Evolutionary conservation across 1,140 invertebrate species (phyloP).

Genomic region (Drosophila lacteicornis): DNA sequence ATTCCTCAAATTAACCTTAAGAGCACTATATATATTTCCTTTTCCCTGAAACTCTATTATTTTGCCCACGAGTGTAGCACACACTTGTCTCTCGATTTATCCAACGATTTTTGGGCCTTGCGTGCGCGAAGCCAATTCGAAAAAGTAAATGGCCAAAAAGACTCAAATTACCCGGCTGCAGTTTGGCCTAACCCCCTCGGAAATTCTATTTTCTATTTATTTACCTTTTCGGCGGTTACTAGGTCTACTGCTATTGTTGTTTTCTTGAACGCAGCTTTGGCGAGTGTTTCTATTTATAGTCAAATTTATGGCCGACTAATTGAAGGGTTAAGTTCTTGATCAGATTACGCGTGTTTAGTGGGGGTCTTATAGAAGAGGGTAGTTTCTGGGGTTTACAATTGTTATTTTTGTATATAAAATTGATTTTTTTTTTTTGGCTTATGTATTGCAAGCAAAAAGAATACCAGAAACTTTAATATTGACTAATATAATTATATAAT

Average conservation of each 20-base stretch:
- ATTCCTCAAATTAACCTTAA: background rate
- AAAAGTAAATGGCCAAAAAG: conserved; percentile 30
- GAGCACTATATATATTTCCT: background rate
- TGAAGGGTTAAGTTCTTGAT: conserved; percentile 21
- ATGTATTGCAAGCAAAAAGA: too few species aligned
- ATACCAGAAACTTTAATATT: background rate
- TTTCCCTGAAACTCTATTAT: background rate
- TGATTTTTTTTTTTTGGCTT: too few species aligned
- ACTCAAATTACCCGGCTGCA: conserved; percentile 70
- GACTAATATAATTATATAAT: background rate
- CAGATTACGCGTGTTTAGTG: conserved; percentile 2
- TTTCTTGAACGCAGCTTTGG: conserved; percentile 11
- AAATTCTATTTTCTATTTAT: conserved; percentile 66
- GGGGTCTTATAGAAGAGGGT: background rate
- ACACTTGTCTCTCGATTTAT: conserved; percentile 72
- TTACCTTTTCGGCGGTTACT: conserved; percentile 51
- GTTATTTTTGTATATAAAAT: background rate
- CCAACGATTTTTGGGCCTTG: conserved; percentile 58
- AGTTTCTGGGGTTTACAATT: background rate
- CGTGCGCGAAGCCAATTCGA: conserved; percentile 63
- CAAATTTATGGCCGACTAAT: conserved; percentile 65
- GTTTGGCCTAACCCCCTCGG: conserved; percentile 54
- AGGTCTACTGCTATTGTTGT: conserved; percentile 42
- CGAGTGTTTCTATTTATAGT: conserved; percentile 56
- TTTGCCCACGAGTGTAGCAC: conserved; percentile 1